phyloP scores from a whole-genome alignment of 2,888 invertebrate species.

The Leptinotarsa rubiginosa region DNA sequence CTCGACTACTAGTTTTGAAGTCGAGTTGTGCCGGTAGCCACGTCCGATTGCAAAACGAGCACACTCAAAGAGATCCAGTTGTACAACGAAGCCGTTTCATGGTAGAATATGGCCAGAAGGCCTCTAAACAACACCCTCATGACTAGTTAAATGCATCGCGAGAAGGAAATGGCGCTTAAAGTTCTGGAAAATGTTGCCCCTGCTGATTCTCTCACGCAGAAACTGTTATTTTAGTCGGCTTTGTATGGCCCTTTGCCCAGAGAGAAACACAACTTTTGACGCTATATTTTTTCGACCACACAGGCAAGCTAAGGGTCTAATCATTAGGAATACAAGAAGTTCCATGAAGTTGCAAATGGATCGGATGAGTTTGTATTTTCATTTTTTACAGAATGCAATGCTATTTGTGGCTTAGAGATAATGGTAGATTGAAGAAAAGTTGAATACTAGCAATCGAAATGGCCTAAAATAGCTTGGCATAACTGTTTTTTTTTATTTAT shows the following conservation, averaged over 20 bases:
- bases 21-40: conserved; percentile 22
- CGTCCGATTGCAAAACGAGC: conserved; percentile 33
- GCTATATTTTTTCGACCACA: conserved; percentile 9
- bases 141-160: conserved; percentile 48
- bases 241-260: conserved; percentile 21
- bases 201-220: conserved; percentile 34
- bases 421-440: background rate
- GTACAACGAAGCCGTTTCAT: conserved; percentile 45
- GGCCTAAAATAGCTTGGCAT: too few species aligned
- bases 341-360: background rate
- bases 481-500: too few species aligned
- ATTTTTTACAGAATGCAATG: background rate
- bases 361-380: background rate
- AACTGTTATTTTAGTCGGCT: conserved; percentile 44
- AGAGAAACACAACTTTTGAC: conserved; percentile 12
- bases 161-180: conserved; percentile 49
- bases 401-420: background rate
- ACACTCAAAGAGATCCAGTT: conserved; percentile 47
- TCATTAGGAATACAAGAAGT: background rate
- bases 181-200: conserved; percentile 36
- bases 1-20: background rate
- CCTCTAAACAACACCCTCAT: conserved; percentile 49
- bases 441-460: too few species aligned
- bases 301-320: too few species aligned
- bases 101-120: conserved; percentile 42